phyloP scores from a whole-genome alignment of 1,140 invertebrate genomes.

The Oncopeltus fasciatus region DNA sequence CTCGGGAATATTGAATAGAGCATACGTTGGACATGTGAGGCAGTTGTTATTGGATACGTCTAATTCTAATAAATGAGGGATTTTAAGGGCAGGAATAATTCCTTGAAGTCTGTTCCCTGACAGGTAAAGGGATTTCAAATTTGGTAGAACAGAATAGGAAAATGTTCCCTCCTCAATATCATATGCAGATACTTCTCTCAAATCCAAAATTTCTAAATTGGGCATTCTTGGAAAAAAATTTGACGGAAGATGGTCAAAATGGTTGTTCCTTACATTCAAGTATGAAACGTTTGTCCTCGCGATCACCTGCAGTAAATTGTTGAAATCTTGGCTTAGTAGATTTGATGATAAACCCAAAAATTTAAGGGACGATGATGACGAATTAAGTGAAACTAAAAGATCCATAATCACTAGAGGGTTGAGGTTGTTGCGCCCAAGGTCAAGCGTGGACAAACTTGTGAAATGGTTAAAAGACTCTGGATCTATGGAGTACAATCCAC shows the following conservation, averaged over 20 bases:
- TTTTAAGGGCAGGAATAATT: not conserved
- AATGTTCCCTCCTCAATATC: not conserved
- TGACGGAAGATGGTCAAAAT: not conserved
- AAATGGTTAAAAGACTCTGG: slow-evolving; percentile 14
- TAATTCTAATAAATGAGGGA: not conserved
- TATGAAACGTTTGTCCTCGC: not conserved
- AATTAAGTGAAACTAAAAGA: not conserved
- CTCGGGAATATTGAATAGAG: not conserved
- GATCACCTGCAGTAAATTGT: not conserved
- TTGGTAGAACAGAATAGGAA: not conserved
- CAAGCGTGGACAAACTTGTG: not conserved
- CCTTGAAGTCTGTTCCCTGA: not conserved
- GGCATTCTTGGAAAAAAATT: not conserved
- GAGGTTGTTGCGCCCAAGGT: not conserved
- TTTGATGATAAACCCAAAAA: not conserved
- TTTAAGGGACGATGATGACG: not conserved
- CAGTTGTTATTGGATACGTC: not conserved
- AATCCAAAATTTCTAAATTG: not conserved
- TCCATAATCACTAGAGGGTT: not conserved
- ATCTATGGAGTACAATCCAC: not conserved
- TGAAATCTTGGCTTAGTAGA: not conserved
- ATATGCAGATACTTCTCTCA: not conserved
- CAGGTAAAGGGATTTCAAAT: not conserved
- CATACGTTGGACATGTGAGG: not conserved
- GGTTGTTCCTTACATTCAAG: not conserved